These are phyloP conservation scores for Oedothorax gibbosus DNA, from an alignment of 1,140 invertebrate genomes.

Conservation along the genomic window DNA sequence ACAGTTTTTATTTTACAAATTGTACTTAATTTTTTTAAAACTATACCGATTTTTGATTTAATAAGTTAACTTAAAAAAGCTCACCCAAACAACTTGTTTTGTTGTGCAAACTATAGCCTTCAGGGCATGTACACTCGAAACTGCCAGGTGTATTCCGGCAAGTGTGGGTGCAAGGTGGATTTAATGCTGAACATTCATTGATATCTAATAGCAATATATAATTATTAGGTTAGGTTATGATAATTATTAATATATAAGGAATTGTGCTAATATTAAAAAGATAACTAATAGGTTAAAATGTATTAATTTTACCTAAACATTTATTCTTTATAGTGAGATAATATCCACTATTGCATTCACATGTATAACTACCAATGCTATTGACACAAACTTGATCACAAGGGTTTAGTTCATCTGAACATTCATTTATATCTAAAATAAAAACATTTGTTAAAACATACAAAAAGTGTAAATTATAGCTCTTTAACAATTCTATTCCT, in stretches of 20 bases:
- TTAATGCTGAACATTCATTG: slow-evolving; percentile 49
- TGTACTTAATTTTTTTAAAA: no score
- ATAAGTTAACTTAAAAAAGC: background rate
- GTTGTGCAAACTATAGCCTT: slow-evolving; percentile 40
- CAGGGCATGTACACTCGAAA: slow-evolving; percentile 42
- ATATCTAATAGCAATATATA: slow-evolving; percentile 48
- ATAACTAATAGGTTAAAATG: background rate
- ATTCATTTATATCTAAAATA: slow-evolving; percentile 77
- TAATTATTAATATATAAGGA: background rate
- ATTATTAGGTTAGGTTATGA: background rate
- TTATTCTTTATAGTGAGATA: slow-evolving; percentile 63
- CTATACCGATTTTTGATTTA: no score
- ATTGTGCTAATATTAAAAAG: background rate
- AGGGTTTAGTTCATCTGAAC: slow-evolving; percentile 70
- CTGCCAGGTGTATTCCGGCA: slow-evolving; percentile 42
- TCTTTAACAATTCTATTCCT: no score
- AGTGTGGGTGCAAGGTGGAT: slow-evolving; percentile 43
- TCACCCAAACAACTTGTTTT: slow-evolving; percentile 33
- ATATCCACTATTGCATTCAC: slow-evolving; percentile 82
- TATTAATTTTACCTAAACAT: slow-evolving; percentile 50
- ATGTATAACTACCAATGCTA: slow-evolving; percentile 85
- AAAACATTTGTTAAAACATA: background rate
- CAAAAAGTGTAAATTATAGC: no score
- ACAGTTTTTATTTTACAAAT: no score
- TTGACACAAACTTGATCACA: slow-evolving; percentile 84